A percentile compares a stretch with the other conserved stretches of the same genome.
phyloP scores from a whole-genome alignment of 2,888 invertebrate genomes.

The Dinocampus coccinellae region DNA sequence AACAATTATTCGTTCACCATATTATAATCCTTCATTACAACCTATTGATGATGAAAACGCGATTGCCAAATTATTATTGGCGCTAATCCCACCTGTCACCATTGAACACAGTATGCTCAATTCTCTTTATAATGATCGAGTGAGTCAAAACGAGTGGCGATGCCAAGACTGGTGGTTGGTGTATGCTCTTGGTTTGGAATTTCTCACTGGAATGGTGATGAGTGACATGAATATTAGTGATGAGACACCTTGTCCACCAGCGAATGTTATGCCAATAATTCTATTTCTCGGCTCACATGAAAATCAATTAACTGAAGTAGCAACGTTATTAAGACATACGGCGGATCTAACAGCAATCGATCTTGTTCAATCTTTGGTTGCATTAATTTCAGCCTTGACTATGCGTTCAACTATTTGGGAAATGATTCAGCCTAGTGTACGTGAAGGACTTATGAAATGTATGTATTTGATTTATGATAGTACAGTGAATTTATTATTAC shows the following conservation, averaged over 20 bases:
- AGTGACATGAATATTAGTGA: constrained; percentile 45
- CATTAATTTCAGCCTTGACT: constrained; percentile 62
- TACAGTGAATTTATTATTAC: constrained; percentile 63
- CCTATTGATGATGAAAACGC: constrained; percentile 58
- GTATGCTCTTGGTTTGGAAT: constrained; percentile 63
- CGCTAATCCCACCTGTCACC: constrained; percentile 59
- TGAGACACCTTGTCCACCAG: constrained; percentile 40
- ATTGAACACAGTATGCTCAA: constrained; percentile 62
- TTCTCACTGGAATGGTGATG: constrained; percentile 59
- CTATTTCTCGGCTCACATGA: constrained; percentile 64
- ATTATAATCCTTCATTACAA: constrained; percentile 51
- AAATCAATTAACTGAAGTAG: constrained; percentile 60
- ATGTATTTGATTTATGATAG: constrained; percentile 66
- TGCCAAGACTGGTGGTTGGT: constrained; percentile 68
- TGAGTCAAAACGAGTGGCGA: constrained; percentile 58
- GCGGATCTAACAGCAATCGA: constrained; percentile 65
- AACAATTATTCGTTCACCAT: constrained; percentile 58
- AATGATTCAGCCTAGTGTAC: constrained; percentile 57
- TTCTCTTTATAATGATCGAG: constrained; percentile 60
- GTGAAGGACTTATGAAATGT: constrained; percentile 65
- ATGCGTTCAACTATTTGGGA: constrained; percentile 60
- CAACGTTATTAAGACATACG: constrained; percentile 64
- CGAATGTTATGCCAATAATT: constrained; percentile 54
- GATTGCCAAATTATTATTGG: constrained; percentile 63
- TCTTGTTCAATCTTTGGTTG: constrained; percentile 64